Percentiles rank a stretch among this genome's conserved stretches.
These are phyloP conservation scores for Melanotaenia duboulayi DNA, from an alignment of 2,113 vertebrate species.

Conservation along the genomic window DNA sequence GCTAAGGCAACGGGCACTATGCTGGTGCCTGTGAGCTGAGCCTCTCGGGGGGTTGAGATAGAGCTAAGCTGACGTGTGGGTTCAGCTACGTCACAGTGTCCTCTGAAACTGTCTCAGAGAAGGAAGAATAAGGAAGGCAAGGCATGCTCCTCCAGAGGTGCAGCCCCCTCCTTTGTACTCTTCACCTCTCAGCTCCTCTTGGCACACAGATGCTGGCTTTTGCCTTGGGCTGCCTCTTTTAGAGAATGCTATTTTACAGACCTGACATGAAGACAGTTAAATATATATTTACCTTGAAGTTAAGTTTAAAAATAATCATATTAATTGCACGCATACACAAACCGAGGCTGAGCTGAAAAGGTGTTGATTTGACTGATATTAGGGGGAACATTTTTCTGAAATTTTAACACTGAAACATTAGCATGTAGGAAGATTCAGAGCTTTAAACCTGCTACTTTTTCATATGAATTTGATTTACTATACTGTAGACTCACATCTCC, in stretches of 20 bases:
- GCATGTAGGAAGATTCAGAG: background rate
- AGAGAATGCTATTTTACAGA: constrained; percentile 6
- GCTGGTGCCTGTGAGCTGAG: constrained; percentile 61
- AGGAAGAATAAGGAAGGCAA: constrained; percentile 9
- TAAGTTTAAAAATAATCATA: background rate
- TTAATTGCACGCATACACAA: background rate
- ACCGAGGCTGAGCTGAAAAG: background rate
- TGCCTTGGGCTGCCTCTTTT: constrained; percentile 19
- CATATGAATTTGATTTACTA: constrained; percentile 8
- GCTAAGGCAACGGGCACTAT: constrained; percentile 54
- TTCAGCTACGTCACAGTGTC: constrained; percentile 63
- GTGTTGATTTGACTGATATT: constrained; percentile 12
- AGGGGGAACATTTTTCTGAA: background rate
- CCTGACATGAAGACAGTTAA: background rate
- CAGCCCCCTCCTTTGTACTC: constrained; percentile 4
- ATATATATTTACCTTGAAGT: background rate
- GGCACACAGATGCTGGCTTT: constrained; percentile 46
- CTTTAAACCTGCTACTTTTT: constrained; percentile 1
- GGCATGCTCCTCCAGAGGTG: constrained; percentile 52
- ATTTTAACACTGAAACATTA: constrained; percentile 6
- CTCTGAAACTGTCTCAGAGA: constrained; percentile 49
- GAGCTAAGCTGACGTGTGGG: constrained; percentile 75
- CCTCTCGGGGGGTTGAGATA: constrained; percentile 57
- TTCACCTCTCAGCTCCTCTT: constrained; percentile 40
- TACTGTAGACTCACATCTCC: constrained; percentile 21